These are phyloP conservation scores for Dinocampus coccinellae DNA, from an alignment of 2,888 invertebrate species.

Conservation along the genomic window DNA sequence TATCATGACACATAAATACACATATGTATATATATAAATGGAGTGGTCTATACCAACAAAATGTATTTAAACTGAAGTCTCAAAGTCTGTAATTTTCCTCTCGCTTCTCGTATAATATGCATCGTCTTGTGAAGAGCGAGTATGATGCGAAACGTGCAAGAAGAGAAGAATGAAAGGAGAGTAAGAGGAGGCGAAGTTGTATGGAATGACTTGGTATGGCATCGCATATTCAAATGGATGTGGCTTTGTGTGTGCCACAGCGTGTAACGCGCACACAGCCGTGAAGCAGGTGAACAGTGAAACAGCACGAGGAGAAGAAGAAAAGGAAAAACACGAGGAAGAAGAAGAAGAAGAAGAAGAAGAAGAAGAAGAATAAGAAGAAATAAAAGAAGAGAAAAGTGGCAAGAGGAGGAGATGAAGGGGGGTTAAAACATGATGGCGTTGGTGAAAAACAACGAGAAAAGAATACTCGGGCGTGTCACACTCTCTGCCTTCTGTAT, in stretches of 20 bases:
- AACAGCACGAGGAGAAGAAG: slow-evolving; percentile 27
- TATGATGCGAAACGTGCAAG: background rate
- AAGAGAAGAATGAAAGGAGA: slow-evolving; percentile 6
- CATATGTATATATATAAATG: slow-evolving; percentile 42
- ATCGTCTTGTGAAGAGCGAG: background rate
- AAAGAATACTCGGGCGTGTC: slow-evolving; percentile 24
- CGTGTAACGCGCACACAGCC: slow-evolving; percentile 36
- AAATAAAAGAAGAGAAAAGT: slow-evolving; percentile 18
- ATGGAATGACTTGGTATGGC: background rate
- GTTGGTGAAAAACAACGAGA: slow-evolving; percentile 12
- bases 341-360: slow-evolving; percentile 13
- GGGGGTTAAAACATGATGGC: slow-evolving; percentile 18
- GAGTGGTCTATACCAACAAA: slow-evolving; percentile 37
- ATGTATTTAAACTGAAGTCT: background rate
- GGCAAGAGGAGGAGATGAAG: slow-evolving; percentile 15
- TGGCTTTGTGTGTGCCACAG: slow-evolving; percentile 18
- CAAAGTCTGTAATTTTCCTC: background rate
- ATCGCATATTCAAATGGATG: slow-evolving; percentile 32
- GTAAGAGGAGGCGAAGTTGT: slow-evolving; percentile 12
- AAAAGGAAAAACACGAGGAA: slow-evolving; percentile 11
- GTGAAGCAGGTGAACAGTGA: slow-evolving; percentile 31
- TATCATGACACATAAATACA: slow-evolving; percentile 36
- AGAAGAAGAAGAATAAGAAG: slow-evolving; percentile 18
- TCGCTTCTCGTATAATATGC: background rate
- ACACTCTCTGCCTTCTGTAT: background rate